phyloP scores from a whole-genome alignment of 1,140 invertebrate genomes.

The Drosophila mauritiana region DNA sequence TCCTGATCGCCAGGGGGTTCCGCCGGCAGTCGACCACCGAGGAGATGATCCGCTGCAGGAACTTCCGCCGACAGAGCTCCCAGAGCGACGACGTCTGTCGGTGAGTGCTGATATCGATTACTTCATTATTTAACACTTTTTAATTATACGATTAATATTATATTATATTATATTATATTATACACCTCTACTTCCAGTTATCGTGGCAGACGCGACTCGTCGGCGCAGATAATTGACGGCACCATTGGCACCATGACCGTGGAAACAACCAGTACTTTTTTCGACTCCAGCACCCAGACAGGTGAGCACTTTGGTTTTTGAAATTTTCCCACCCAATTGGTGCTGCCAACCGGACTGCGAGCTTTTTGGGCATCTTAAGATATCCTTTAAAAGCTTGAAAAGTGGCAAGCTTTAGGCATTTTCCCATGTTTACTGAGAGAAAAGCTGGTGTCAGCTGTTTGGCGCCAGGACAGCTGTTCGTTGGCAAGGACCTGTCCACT shows the following conservation, averaged over 20 bases:
- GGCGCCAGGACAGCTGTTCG: conserved; percentile 7
- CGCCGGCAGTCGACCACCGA: conserved; percentile 95
- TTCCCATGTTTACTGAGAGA: conserved; percentile 6
- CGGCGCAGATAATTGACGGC: conserved; percentile 95
- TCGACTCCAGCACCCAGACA: conserved; percentile 96
- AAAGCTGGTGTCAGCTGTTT: conserved; percentile 36
- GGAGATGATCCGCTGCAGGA: conserved; percentile 95
- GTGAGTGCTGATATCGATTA: conserved; percentile 52
- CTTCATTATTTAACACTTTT: too few relatives aligned
- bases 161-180: too few relatives aligned
- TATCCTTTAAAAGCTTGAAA: background rate
- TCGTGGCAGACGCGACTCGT: conserved; percentile 92
- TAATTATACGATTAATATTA: too few relatives aligned
- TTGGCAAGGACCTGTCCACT: conserved; percentile 19
- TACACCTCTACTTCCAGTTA: conserved; percentile 82
- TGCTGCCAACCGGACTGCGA: conserved; percentile 21
- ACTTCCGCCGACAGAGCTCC: conserved; percentile 92
- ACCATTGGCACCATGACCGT: conserved; percentile 97
- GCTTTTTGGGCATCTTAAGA: background rate
- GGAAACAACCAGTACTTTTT: conserved; percentile 95
- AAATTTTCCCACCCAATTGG: background rate
- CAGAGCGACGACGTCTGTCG: conserved; percentile 91
- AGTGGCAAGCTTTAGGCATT: background rate
- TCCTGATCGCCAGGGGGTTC: conserved; percentile 94
- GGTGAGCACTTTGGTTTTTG: conserved; percentile 87